Base-by-base conservation (phyloP, 2,888 invertebrate genomes). In the Trichopoda pennipes region DNA sequence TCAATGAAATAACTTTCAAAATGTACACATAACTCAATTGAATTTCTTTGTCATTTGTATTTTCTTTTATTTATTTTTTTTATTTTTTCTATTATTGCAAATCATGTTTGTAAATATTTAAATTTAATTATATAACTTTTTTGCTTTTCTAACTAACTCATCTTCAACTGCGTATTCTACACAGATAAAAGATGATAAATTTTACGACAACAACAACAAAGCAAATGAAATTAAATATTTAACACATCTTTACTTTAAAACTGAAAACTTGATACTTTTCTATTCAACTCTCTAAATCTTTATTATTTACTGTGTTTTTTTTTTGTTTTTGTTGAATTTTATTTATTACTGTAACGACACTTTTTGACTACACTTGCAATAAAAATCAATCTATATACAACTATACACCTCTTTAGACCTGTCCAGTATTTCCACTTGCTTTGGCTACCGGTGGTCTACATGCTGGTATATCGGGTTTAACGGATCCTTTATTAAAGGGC, bases 401-500 rank as follows among this genome's bases (percentile, higher is more conserved):
- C 84, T 82, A 70, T 82, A 82, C 75, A 82, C 82, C 82, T 75
- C 78, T 82, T 79, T 89, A 91, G 91, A 90, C 91, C 88, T 91
- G 91, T 88, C 91, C 91, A 90, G 90, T 91, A 87, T 91, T 91
- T 91, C 91, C 91, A 90, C 90, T 91, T 87, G 91, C 91, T 86
- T 89, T 91, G 89, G 91, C 91, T 88, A 85, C 89, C 87, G 91
- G 91, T 90, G 91, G 91, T 88, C 90, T 91, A 87, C 91, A 91
- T 88, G 91, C 91, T 89, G 91, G 91, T 88, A 89, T 91, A 87
- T 91, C 91, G 88, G 91, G 91, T 90, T 89, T 91, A 87, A 88
- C 91, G 89, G 91, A 91, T 90, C 91, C 91, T 88, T 89, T 91
- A 87, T 89, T 91, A 89, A 91, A 91, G 89, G 91, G 91, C 88